Evolutionary conservation across 2,888 invertebrate species (phyloP).

Genomic region (Calameuta idolon): DNA sequence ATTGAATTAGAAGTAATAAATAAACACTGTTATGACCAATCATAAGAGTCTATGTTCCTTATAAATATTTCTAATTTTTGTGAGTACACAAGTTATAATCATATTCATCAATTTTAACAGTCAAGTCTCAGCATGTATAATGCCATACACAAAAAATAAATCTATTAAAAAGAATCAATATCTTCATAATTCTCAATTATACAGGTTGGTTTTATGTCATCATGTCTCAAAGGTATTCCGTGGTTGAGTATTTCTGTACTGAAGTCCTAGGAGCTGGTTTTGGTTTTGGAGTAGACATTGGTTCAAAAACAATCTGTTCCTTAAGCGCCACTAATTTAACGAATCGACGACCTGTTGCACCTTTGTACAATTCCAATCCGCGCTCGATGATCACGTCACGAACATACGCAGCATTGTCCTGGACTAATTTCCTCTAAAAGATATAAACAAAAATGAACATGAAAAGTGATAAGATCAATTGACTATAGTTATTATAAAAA

Average conservation of each 20-base stretch:
- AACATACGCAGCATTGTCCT: slow-evolving; percentile 78
- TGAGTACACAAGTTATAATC: neutral
- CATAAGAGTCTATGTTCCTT: neutral
- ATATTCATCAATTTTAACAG: neutral
- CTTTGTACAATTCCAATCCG: slow-evolving; percentile 60
- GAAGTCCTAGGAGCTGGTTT: slow-evolving; percentile 72
- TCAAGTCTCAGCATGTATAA: neutral
- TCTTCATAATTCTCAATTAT: neutral
- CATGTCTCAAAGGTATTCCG: slow-evolving; percentile 68
- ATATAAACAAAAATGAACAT: slow-evolving; percentile 64
- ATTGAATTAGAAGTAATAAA: neutral
- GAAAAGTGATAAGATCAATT: slow-evolving; percentile 44
- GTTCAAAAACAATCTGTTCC: slow-evolving; percentile 73
- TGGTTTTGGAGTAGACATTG: slow-evolving; percentile 69
- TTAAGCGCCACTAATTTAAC: slow-evolving; percentile 55
- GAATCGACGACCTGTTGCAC: slow-evolving; percentile 55
- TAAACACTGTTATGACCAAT: neutral
- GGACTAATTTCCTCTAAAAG: slow-evolving; percentile 74
- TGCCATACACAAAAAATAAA: neutral
- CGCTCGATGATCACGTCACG: slow-evolving; percentile 69
- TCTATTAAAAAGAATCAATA: neutral
- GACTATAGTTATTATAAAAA: slow-evolving; percentile 13
- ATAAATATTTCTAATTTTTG: neutral
- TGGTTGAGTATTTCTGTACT: slow-evolving; percentile 78
- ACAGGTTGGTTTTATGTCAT: neutral